phyloP scores from a whole-genome alignment of 2,113 vertebrate genomes.

The Pollimyrus isidori region DNA sequence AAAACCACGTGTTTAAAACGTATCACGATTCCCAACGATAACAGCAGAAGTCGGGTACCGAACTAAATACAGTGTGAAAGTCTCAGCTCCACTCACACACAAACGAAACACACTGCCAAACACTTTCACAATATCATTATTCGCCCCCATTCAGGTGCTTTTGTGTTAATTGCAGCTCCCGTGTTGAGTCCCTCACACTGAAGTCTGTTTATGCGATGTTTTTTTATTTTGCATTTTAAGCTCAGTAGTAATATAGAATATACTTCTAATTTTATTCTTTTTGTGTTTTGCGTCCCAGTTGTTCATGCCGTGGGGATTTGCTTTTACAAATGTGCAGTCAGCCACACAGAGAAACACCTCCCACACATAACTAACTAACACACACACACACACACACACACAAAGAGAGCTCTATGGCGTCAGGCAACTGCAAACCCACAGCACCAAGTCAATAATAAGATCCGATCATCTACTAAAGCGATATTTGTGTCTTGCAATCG shows the following conservation, averaged over 20 bases:
- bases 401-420: constrained; percentile 3
- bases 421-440: not conserved
- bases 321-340: constrained; percentile 9
- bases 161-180: not conserved
- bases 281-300: not conserved
- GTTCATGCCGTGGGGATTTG: not conserved
- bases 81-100: not conserved
- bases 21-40: not conserved
- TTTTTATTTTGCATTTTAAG: constrained; percentile 7
- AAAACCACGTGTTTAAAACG: constrained; percentile 40
- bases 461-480: constrained; percentile 13
- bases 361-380: not conserved
- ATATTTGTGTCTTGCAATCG: not conserved
- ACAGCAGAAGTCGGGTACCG: not conserved
- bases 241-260: not conserved
- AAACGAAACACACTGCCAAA: not conserved
- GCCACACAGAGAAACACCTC: constrained; percentile 20
- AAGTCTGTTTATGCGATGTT: not conserved
- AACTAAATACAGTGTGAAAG: not conserved
- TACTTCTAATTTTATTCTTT: not conserved
- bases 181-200: not conserved
- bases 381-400: too few species aligned
- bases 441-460: constrained; percentile 9
- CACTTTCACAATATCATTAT: not conserved
- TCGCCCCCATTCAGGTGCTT: not conserved